These are phyloP conservation scores for Tanypteryx hageni DNA, from an alignment of 2,888 invertebrate genomes.

Conservation along the genomic window DNA sequence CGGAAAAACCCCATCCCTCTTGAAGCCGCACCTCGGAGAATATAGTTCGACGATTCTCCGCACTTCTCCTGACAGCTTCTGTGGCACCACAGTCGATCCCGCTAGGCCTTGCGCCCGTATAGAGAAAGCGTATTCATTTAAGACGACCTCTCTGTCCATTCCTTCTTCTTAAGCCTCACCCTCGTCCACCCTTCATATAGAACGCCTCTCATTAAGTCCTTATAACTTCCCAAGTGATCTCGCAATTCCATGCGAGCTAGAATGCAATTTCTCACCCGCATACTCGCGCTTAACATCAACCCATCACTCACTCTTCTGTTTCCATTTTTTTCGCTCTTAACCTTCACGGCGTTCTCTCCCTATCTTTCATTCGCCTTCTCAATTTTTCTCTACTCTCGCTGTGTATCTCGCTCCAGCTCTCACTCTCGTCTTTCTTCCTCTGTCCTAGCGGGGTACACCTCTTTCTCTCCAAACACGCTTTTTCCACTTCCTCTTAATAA, in stretches of 20 bases:
- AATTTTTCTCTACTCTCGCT: not conserved
- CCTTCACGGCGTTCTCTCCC: not conserved
- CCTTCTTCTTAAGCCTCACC: not conserved
- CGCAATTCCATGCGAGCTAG: constrained; percentile 41
- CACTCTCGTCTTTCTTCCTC: not conserved
- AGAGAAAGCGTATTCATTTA: not conserved
- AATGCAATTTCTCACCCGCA: constrained; percentile 57
- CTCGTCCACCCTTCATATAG: not conserved
- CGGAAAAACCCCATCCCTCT: not conserved
- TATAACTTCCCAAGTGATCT: constrained; percentile 25
- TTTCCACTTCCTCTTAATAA: not conserved
- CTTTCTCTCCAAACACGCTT: not conserved
- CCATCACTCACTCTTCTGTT: not conserved
- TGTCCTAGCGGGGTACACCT: not conserved
- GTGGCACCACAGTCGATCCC: not conserved
- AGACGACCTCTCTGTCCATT: not conserved
- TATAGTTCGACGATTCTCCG: not conserved
- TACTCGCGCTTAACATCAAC: not conserved
- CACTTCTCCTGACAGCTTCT: not conserved
- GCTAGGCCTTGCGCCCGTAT: not conserved
- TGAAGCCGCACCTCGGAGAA: not conserved
- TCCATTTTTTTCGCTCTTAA: not conserved
- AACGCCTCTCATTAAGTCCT: constrained; percentile 52
- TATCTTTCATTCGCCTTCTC: not conserved
- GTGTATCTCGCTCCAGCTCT: not conserved